Evolutionary conservation across 2,113 vertebrate genomes (phyloP).

Genomic region (Phrynosoma platyrhinos): DNA sequence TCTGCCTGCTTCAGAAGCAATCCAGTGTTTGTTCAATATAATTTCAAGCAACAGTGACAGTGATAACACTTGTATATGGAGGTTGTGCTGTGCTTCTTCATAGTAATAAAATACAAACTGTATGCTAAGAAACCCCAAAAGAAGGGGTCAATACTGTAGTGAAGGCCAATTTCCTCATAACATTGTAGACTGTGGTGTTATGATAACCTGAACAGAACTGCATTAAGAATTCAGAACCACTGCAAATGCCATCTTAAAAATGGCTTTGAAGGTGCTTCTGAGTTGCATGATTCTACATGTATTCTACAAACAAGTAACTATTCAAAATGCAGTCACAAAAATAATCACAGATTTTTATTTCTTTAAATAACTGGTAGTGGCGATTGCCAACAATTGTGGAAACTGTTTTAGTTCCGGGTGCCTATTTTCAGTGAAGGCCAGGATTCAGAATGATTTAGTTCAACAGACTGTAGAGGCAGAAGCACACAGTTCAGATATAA

Average conservation of each 20-base stretch:
- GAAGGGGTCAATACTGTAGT: background rate
- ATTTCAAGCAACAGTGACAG: background rate
- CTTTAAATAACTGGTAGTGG: constrained; percentile 29
- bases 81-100: background rate
- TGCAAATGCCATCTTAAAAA: constrained; percentile 9
- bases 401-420: constrained; percentile 65
- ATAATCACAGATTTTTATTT: background rate
- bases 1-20: background rate
- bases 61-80: background rate
- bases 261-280: constrained; percentile 58
- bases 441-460: constrained; percentile 66
- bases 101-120: background rate
- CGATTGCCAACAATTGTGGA: constrained; percentile 56
- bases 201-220: constrained; percentile 34
- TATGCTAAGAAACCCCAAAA: background rate
- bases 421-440: constrained; percentile 59
- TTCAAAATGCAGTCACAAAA: constrained; percentile 10
- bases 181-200: background rate
- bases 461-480: constrained; percentile 60
- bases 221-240: constrained; percentile 27
- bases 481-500: constrained; percentile 65
- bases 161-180: background rate
- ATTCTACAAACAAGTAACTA: constrained; percentile 7
- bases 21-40: background rate
- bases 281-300: constrained; percentile 13